Conservation (phyloP, 2,113 vertebrate species). For the Drymodes brunneopygia region DNA sequence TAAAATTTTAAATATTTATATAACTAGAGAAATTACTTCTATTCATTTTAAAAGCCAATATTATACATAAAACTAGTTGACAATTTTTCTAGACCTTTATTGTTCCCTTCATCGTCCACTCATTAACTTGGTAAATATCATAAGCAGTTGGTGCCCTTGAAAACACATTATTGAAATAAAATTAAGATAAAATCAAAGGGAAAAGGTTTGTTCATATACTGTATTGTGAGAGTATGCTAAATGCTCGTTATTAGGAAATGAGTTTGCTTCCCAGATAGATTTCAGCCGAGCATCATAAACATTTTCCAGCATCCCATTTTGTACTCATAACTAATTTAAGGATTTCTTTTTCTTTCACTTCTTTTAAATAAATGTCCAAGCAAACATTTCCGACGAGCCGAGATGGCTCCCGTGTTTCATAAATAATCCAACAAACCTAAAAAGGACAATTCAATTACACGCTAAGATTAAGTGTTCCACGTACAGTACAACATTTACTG, state of each 20-base stretch:
- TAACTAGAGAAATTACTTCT: conserved; percentile 61
- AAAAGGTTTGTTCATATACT: conserved; percentile 15
- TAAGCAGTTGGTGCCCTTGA: conserved; percentile 33
- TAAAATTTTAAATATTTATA: conserved; percentile 67
- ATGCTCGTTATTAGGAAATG: conserved; percentile 47
- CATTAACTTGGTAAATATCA: conserved; percentile 42
- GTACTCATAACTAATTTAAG: conserved; percentile 53
- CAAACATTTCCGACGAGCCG: conserved; percentile 44
- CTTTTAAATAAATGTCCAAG: conserved; percentile 47
- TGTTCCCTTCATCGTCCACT: neutral
- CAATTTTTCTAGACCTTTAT: conserved; percentile 34
- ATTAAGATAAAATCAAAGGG: conserved; percentile 24
- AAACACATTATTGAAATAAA: conserved; percentile 42
- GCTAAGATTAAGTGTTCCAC: conserved; percentile 63
- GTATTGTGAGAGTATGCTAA: conserved; percentile 38
- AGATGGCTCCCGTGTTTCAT: conserved; percentile 36
- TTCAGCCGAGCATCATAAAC: conserved; percentile 42
- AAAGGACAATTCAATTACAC: conserved; percentile 66
- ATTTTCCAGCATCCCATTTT: conserved; percentile 52
- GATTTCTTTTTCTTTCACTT: conserved; percentile 6
- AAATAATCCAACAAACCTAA: conserved; percentile 56
- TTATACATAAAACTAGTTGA: conserved; percentile 44
- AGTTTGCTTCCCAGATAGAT: conserved; percentile 48
- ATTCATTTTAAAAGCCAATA: conserved; percentile 70
- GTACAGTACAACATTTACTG: conserved; percentile 68